phyloP scores from a whole-genome alignment of 2,888 invertebrate genomes.

The Drosophila neonasuta region DNA sequence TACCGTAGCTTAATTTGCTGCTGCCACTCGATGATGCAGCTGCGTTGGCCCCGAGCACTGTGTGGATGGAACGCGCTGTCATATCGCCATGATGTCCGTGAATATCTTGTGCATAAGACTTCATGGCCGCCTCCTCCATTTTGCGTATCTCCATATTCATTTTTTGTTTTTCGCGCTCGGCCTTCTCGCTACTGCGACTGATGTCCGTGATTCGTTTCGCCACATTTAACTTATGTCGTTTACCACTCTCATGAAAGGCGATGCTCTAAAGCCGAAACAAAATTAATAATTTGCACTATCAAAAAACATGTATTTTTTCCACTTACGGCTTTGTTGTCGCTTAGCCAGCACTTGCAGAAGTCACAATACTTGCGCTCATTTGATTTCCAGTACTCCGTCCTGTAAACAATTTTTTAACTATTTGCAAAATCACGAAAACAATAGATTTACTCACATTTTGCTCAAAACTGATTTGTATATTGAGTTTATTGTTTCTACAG shows the following conservation, averaged over 20 bases:
- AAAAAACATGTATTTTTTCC: slow-evolving; percentile 4
- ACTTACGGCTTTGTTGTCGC: slow-evolving; percentile 95
- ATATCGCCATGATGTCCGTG: slow-evolving; percentile 80
- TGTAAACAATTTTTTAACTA: slow-evolving; percentile 80
- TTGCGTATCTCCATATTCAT: slow-evolving; percentile 90
- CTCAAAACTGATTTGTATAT: slow-evolving; percentile 4
- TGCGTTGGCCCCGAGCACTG: slow-evolving; percentile 77
- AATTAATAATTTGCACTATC: background rate
- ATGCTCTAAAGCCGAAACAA: slow-evolving; percentile 86
- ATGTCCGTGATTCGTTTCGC: slow-evolving; percentile 92
- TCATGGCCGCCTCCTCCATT: slow-evolving; percentile 95
- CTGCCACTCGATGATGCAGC: slow-evolving; percentile 78
- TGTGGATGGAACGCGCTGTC: slow-evolving; percentile 78
- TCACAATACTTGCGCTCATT: slow-evolving; percentile 97
- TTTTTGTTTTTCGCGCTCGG: slow-evolving; percentile 89
- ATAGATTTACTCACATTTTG: slow-evolving; percentile 51
- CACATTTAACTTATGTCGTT: slow-evolving; percentile 95
- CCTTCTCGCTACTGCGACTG: slow-evolving; percentile 91
- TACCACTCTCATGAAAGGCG: slow-evolving; percentile 96
- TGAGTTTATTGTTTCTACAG: no score
- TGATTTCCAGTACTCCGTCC: slow-evolving; percentile 98
- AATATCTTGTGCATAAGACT: slow-evolving; percentile 93
- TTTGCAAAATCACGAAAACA: background rate
- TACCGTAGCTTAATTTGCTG: slow-evolving; percentile 79
- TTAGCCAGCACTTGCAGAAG: slow-evolving; percentile 99